A percentile compares a stretch with the other conserved stretches of the same genome.
phyloP scores from a whole-genome alignment of 2,888 invertebrate genomes.

The Mythimna loreyi region DNA sequence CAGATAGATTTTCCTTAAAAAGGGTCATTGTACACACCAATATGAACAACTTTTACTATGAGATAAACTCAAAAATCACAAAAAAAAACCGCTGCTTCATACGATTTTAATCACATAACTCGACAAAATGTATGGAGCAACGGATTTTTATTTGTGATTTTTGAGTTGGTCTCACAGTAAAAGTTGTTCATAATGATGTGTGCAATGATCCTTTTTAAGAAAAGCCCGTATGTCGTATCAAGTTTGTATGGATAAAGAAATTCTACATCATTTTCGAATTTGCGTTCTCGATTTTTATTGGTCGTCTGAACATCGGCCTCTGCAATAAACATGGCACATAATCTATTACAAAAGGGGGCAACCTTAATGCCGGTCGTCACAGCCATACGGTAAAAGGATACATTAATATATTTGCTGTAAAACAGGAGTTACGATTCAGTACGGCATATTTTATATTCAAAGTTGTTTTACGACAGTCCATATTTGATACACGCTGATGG shows the following conservation, averaged over 20 bases:
- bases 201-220: too few relatives aligned
- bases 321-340: constrained; percentile 52
- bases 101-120: too few relatives aligned
- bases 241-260: constrained; percentile 26
- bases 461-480: constrained; percentile 68
- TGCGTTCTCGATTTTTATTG: constrained; percentile 31
- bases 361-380: constrained; percentile 45
- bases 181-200: too few relatives aligned
- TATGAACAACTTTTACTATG: too few relatives aligned
- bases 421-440: constrained; percentile 61
- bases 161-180: too few relatives aligned
- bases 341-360: constrained; percentile 64
- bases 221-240: too few relatives aligned
- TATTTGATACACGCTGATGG: constrained; percentile 67
- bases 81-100: too few relatives aligned
- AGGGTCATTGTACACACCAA: too few relatives aligned
- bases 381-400: constrained; percentile 46
- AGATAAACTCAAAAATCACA: too few relatives aligned
- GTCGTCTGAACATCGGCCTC: constrained; percentile 6
- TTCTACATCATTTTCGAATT: constrained; percentile 24
- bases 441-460: constrained; percentile 68
- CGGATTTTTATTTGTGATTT: too few relatives aligned
- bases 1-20: too few relatives aligned
- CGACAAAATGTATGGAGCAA: too few relatives aligned
- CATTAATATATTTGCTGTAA: constrained; percentile 72